Percentiles rank a stretch among this genome's conserved stretches.
Conservation (phyloP, 64 coral and sea anemone genomes). For the Platygyra sinensis region DNA sequence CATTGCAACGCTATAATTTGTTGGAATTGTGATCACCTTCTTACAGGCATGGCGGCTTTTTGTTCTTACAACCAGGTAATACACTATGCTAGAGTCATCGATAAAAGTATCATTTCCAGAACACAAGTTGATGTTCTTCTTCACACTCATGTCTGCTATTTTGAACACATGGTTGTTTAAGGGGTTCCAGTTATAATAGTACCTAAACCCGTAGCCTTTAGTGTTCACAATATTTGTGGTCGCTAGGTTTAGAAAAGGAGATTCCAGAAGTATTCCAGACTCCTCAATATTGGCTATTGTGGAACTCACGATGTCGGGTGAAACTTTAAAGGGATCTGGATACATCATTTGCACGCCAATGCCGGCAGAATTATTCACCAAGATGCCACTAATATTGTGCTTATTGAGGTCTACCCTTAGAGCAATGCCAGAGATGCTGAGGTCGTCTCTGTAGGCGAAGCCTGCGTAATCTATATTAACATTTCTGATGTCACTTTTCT, state of each 20-base stretch:
- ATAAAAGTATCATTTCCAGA: constrained; percentile 40
- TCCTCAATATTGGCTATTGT: constrained; percentile 46
- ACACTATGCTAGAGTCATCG: not conserved
- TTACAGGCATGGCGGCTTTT: not conserved
- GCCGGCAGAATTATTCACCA: constrained; percentile 29
- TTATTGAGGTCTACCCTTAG: constrained; percentile 60
- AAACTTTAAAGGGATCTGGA: constrained; percentile 28
- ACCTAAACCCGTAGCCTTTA: constrained; percentile 27
- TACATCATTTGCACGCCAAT: constrained; percentile 57
- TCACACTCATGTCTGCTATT: constrained; percentile 12
- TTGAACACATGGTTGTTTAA: constrained; percentile 30
- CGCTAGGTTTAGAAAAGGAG: constrained; percentile 46
- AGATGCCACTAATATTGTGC: constrained; percentile 53
- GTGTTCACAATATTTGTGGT: constrained; percentile 20
- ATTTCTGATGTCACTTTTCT: constrained; percentile 50
- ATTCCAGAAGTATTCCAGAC: constrained; percentile 19
- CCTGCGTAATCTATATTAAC: constrained; percentile 63
- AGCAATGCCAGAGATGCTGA: constrained; percentile 44
- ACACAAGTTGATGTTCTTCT: constrained; percentile 25
- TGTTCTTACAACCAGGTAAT: not conserved
- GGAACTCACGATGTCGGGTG: constrained; percentile 17
- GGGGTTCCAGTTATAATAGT: constrained; percentile 10
- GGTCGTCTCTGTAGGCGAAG: constrained; percentile 68
- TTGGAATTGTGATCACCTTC: constrained; percentile 2
- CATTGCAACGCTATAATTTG: constrained; percentile 35